phyloP scores from a whole-genome alignment of 2,797 vertebrate species.

The Pseudomugil tenellus region DNA sequence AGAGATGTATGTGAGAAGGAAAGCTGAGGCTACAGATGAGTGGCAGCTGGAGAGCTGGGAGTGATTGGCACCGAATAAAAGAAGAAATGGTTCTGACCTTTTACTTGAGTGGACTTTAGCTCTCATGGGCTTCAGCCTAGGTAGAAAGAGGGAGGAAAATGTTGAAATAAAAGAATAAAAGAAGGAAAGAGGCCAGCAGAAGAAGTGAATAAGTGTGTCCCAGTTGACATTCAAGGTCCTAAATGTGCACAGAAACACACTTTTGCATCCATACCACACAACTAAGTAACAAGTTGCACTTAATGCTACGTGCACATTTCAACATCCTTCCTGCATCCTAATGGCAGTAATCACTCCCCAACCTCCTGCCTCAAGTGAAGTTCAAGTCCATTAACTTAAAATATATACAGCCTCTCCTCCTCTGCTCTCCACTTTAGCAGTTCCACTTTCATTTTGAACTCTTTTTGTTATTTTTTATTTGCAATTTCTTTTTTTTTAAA shows the following conservation, averaged over 20 bases:
- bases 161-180: constrained; percentile 58
- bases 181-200: constrained; percentile 40
- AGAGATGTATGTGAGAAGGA: constrained; percentile 2
- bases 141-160: constrained; percentile 52
- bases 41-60: not conserved
- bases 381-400: constrained; percentile 73
- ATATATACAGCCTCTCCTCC: constrained; percentile 55
- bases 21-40: not conserved
- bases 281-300: constrained; percentile 27
- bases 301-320: constrained; percentile 10
- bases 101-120: constrained; percentile 68
- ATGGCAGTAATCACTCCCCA: constrained; percentile 69
- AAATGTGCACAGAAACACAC: constrained; percentile 18
- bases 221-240: constrained; percentile 67
- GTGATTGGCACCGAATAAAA: constrained; percentile 41
- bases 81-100: constrained; percentile 75
- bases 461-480: constrained; percentile 36
- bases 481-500: constrained; percentile 5
- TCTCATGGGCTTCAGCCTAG: constrained; percentile 64
- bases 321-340: constrained; percentile 46
- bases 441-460: constrained; percentile 52
- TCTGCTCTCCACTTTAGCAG: constrained; percentile 36
- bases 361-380: constrained; percentile 63
- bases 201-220: constrained; percentile 72
- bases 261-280: constrained; percentile 21